A percentile compares a stretch with the other conserved stretches of the same genome.
Conservation (phyloP, 2,797 vertebrate genomes). For the Neosalanx taihuensis region DNA sequence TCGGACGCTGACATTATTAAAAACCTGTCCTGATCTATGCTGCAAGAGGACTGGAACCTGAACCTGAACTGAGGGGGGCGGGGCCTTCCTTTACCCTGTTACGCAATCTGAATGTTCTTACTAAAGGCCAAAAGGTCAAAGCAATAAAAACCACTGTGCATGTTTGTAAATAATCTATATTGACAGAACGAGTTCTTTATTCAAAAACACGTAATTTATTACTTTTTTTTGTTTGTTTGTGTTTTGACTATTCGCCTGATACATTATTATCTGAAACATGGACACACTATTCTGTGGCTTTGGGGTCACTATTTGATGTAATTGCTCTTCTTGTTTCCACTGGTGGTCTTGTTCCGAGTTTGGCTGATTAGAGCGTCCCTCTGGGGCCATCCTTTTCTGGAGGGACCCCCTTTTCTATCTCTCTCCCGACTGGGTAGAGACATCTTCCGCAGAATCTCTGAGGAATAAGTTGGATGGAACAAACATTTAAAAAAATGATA, state of each 20-base stretch:
- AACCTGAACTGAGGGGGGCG: no score
- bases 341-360: slow-evolving; percentile 37
- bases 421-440: slow-evolving; percentile 52
- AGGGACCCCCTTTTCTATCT: slow-evolving; percentile 35
- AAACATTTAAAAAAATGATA: not conserved
- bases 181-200: no score
- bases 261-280: not conserved
- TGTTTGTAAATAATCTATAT: no score
- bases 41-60: no score
- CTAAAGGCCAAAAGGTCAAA: no score
- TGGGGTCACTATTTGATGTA: not conserved
- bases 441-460: slow-evolving; percentile 66
- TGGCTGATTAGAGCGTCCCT: slow-evolving; percentile 30
- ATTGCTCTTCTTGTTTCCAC: slow-evolving; percentile 32
- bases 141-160: no score
- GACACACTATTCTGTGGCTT: not conserved
- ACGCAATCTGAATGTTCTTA: no score
- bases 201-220: no score
- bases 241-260: not conserved
- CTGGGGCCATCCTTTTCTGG: slow-evolving; percentile 36
- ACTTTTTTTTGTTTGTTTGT: no score
- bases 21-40: no score
- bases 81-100: no score
- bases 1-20: not conserved
- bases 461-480: slow-evolving; percentile 9